phyloP scores from a whole-genome alignment of 2,113 vertebrate species.

The Stegastes partitus region DNA sequence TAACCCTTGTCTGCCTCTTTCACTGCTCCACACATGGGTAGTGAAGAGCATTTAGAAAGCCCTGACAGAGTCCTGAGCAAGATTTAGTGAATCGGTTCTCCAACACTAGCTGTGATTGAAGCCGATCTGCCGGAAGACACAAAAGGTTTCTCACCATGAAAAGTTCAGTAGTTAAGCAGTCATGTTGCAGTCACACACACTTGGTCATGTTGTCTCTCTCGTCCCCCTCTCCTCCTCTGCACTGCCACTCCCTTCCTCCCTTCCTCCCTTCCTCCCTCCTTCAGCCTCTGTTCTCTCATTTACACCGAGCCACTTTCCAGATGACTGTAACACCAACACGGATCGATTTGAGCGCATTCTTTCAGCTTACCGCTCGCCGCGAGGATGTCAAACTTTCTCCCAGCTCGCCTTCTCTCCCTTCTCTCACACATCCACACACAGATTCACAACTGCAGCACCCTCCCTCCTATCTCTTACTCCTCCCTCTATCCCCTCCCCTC shows the following conservation, averaged over 20 bases:
- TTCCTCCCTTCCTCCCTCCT: slow-evolving; percentile 12
- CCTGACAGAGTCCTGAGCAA: background rate
- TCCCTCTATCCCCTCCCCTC: background rate
- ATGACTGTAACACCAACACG: background rate
- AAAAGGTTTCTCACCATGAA: background rate
- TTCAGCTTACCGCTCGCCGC: slow-evolving; percentile 65
- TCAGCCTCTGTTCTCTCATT: slow-evolving; percentile 23
- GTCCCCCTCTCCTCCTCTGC: slow-evolving; percentile 32
- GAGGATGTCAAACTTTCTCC: slow-evolving; percentile 56
- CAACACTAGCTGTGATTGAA: background rate
- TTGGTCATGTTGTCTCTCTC: slow-evolving; percentile 5
- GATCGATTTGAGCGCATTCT: background rate
- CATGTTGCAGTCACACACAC: slow-evolving; percentile 22
- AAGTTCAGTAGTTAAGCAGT: slow-evolving; percentile 6
- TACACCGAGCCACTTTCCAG: background rate
- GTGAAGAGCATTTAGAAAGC: background rate
- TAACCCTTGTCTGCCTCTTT: slow-evolving; percentile 61
- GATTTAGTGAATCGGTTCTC: background rate
- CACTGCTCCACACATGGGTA: background rate
- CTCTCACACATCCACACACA: slow-evolving; percentile 51
- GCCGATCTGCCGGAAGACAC: background rate
- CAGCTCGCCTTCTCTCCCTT: slow-evolving; percentile 22
- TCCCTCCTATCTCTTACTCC: slow-evolving; percentile 51
- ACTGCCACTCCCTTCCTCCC: slow-evolving; percentile 43
- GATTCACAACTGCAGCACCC: slow-evolving; percentile 50